phyloP scores from a whole-genome alignment of 2,888 invertebrate genomes.

The Harpalus rufipes region DNA sequence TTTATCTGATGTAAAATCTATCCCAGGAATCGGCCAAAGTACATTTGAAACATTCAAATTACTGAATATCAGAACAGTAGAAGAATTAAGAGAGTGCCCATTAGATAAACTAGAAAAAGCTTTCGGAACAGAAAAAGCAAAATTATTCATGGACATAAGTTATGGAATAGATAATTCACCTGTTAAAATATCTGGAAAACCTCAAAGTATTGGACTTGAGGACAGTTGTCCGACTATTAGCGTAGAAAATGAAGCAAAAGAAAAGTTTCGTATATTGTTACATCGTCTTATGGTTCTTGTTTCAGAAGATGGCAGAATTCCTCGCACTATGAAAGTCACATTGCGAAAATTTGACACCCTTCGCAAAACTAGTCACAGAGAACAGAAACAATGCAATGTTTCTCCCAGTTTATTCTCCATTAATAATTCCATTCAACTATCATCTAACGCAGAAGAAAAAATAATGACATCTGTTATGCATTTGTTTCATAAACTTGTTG shows the following conservation, averaged over 20 bases:
- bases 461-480: conserved; percentile 85
- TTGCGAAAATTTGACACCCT: conserved; percentile 85
- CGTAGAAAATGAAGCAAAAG: conserved; percentile 86
- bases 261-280: conserved; percentile 84
- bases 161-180: conserved; percentile 86
- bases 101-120: conserved; percentile 79
- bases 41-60: conserved; percentile 83
- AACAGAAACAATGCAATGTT: conserved; percentile 87
- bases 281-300: conserved; percentile 85
- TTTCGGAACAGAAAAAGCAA: conserved; percentile 85
- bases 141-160: conserved; percentile 84
- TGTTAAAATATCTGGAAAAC: conserved; percentile 87
- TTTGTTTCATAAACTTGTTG: conserved; percentile 86
- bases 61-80: conserved; percentile 83
- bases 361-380: conserved; percentile 84
- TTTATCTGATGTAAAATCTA: conserved; percentile 81
- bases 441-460: conserved; percentile 82
- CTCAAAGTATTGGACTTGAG: conserved; percentile 89
- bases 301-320: conserved; percentile 88
- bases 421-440: conserved; percentile 73
- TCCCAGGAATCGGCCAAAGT: conserved; percentile 89
- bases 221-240: conserved; percentile 88
- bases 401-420: conserved; percentile 82
- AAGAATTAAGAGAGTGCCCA: conserved; percentile 83
- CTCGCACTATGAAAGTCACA: conserved; percentile 86